Percentiles rank a stretch among this genome's conserved stretches.
Evolutionary conservation across 2,888 invertebrate species (phyloP).

Genomic region (Aplocera efformata): DNA sequence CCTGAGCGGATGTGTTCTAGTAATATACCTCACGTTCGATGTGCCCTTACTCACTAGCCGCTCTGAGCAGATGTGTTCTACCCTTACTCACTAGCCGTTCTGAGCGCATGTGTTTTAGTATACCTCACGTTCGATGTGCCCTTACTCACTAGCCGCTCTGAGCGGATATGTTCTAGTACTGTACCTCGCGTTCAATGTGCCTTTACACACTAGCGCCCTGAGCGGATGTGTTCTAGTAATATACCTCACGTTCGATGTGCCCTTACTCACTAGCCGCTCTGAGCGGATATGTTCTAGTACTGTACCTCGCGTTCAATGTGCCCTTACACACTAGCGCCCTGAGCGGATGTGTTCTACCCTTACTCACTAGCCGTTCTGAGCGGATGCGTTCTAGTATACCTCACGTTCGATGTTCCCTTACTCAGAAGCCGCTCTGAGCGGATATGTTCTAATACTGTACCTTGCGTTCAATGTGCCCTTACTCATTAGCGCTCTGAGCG

Average conservation of each 20-base stretch:
- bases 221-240: conserved; percentile 45
- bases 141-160: no score
- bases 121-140: conserved; percentile 87
- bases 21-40: conserved; percentile 86
- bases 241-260: conserved; percentile 87
- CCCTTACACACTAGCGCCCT: conserved; percentile 80
- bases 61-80: no score
- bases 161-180: no score
- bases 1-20: conserved; percentile 61
- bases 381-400: conserved; percentile 41
- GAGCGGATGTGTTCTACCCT: conserved; percentile 58
- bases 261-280: no score
- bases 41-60: no score
- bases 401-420: no score
- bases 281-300: no score
- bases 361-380: conserved; percentile 82
- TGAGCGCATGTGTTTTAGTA: conserved; percentile 53
- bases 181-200: no score
- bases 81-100: conserved; percentile 82
- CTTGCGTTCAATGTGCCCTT: no score
- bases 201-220: conserved; percentile 81
- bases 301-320: conserved; percentile 85
- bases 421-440: no score
- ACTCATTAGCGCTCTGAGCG: no score
- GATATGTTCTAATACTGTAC: no score